These are phyloP conservation scores for Philaethria dido DNA, from an alignment of 2,888 invertebrate genomes.

Conservation along the genomic window DNA sequence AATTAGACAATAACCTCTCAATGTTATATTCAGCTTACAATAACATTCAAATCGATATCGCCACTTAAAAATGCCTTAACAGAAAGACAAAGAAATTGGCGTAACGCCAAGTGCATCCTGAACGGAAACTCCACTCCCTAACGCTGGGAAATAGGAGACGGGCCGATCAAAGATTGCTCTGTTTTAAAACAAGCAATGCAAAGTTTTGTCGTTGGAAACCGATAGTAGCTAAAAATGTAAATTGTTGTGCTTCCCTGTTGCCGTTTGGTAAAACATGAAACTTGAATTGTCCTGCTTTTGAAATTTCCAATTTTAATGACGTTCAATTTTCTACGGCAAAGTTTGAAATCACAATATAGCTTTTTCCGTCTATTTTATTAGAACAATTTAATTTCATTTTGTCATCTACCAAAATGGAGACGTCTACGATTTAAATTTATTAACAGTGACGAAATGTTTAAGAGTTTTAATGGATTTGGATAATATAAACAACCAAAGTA, in stretches of 20 bases:
- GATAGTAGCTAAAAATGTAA: constrained; percentile 73
- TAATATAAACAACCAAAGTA: neutral
- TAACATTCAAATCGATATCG: constrained; percentile 65
- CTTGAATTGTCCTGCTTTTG: constrained; percentile 54
- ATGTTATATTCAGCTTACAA: constrained; percentile 55
- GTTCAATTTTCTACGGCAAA: constrained; percentile 40
- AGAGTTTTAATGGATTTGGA: constrained; percentile 6
- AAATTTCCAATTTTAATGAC: constrained; percentile 52
- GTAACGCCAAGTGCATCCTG: constrained; percentile 55
- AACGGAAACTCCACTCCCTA: constrained; percentile 46
- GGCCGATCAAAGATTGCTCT: constrained; percentile 75
- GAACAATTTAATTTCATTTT: constrained; percentile 10
- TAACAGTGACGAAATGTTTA: constrained; percentile 1
- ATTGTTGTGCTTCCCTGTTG: constrained; percentile 65
- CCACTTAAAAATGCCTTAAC: constrained; percentile 64
- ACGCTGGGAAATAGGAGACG: constrained; percentile 58
- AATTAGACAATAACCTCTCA: neutral
- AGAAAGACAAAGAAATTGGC: constrained; percentile 75
- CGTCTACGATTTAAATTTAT: constrained; percentile 2
- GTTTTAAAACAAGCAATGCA: constrained; percentile 67
- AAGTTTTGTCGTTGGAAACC: constrained; percentile 67
- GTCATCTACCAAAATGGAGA: constrained; percentile 1
- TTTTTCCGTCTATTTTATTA: constrained; percentile 31
- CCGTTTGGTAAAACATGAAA: constrained; percentile 49
- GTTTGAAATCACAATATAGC: constrained; percentile 35